phyloP scores from a whole-genome alignment of 2,113 vertebrate species.

The Clinocottus analis region DNA sequence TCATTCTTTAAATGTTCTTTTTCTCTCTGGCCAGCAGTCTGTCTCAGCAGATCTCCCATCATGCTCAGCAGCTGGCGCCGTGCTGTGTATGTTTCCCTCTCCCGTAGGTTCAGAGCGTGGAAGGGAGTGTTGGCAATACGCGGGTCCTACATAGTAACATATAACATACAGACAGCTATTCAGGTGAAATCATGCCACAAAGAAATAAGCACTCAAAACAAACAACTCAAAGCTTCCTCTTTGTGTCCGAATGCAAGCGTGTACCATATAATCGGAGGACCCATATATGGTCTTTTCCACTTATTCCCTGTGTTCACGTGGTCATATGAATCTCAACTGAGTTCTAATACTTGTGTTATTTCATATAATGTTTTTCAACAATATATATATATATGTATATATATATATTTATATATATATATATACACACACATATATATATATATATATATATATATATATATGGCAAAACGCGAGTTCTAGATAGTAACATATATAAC shows the following conservation, averaged over 20 bases:
- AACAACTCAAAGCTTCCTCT: not conserved
- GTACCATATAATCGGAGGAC: not conserved
- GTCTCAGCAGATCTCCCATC: conserved; percentile 80
- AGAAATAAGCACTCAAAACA: not conserved
- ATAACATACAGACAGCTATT: not conserved
- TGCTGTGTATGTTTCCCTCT: conserved; percentile 77
- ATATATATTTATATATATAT: too few relatives aligned
- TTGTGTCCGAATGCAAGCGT: not conserved
- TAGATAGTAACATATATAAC: too few relatives aligned
- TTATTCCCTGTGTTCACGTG: too few relatives aligned
- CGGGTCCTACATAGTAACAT: conserved; percentile 75
- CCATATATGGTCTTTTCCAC: too few relatives aligned
- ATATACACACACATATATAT: too few relatives aligned
- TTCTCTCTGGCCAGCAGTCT: conserved; percentile 56
- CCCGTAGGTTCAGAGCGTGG: conserved; percentile 73
- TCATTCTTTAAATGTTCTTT: conserved; percentile 33
- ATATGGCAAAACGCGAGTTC: too few relatives aligned
- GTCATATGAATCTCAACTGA: too few relatives aligned
- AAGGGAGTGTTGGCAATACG: conserved; percentile 83
- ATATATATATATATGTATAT: too few relatives aligned
- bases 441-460: too few relatives aligned
- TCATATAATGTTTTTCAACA: too few relatives aligned
- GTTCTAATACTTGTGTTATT: too few relatives aligned
- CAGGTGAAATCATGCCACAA: not conserved
- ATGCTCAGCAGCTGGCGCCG: conserved; percentile 78